Conservation (phyloP, 2,797 vertebrate species). For the Oreonectes daqikongensis region DNA sequence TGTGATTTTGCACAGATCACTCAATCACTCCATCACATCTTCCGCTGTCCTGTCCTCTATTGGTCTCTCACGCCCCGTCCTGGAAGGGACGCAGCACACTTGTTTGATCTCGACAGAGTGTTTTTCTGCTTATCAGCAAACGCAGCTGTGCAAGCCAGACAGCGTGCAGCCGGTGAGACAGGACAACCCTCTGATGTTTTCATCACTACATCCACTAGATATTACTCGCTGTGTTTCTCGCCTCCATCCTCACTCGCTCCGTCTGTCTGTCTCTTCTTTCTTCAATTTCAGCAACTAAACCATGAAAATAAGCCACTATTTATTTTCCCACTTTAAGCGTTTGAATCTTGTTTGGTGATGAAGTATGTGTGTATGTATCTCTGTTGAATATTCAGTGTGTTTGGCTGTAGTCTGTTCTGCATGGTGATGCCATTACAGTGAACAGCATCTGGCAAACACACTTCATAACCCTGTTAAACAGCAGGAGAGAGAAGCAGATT, state of each 20-base stretch:
- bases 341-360: constrained; percentile 16
- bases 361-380: not conserved
- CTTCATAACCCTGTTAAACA: constrained; percentile 51
- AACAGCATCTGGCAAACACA: constrained; percentile 71
- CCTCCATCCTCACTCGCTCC: constrained; percentile 1
- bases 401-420: constrained; percentile 64
- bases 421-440: constrained; percentile 73
- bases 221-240: constrained; percentile 40
- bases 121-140: constrained; percentile 66
- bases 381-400: constrained; percentile 43
- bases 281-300: constrained; percentile 25
- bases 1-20: constrained; percentile 42
- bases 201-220: constrained; percentile 56
- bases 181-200: constrained; percentile 53
- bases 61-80: constrained; percentile 42
- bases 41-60: constrained; percentile 37
- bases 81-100: constrained; percentile 40
- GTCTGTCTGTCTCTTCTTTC: constrained; percentile 21
- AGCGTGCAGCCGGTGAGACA: constrained; percentile 42
- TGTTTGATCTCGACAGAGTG: constrained; percentile 48
- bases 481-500: constrained; percentile 41
- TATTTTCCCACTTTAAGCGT: constrained; percentile 18
- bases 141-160: constrained; percentile 68
- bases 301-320: constrained; percentile 18
- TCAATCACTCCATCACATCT: constrained; percentile 43